A percentile compares a stretch with the other conserved stretches of the same genome.
Conservation (phyloP, 2,888 invertebrate species). For the Drosophila eohydei region DNA sequence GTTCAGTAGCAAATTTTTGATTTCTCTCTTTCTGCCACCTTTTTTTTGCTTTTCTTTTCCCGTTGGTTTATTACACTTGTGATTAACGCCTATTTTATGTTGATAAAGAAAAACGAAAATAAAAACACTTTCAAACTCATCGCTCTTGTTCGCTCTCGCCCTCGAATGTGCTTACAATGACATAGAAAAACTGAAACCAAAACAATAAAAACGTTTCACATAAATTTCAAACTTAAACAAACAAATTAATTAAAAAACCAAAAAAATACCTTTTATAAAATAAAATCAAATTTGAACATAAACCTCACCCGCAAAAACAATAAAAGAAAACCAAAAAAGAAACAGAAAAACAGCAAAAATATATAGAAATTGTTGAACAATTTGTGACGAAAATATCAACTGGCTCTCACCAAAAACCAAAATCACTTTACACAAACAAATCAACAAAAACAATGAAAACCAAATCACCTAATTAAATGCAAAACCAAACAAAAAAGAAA, state of each 20-base stretch:
- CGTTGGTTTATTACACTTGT: constrained; percentile 16
- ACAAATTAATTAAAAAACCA: constrained; percentile 21
- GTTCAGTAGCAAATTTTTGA: constrained; percentile 34
- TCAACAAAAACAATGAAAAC: constrained; percentile 43
- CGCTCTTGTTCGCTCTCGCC: constrained; percentile 42
- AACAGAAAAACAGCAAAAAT: background rate
- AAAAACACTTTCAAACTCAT: constrained; percentile 43
- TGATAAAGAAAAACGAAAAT: background rate
- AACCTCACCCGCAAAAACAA: constrained; percentile 29
- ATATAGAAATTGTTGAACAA: constrained; percentile 10
- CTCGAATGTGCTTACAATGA: constrained; percentile 57
- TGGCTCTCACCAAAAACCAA: constrained; percentile 36
- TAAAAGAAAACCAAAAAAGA: constrained; percentile 12
- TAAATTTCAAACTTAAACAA: constrained; percentile 14
- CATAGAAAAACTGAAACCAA: constrained; percentile 34
- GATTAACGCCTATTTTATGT: constrained; percentile 39
- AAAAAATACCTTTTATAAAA: constrained; percentile 20
- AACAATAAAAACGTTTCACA: constrained; percentile 61
- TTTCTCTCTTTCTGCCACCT: constrained; percentile 13
- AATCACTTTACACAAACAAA: constrained; percentile 44
- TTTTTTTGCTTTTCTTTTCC: constrained; percentile 4
- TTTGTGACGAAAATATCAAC: constrained; percentile 45
- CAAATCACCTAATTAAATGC: constrained; percentile 46
- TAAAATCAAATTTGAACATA: constrained; percentile 47
- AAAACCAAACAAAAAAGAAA: constrained; percentile 29